These are phyloP conservation scores for Epinephelus malabaricus DNA, from an alignment of 2,797 vertebrate genomes.

Conservation along the genomic window DNA sequence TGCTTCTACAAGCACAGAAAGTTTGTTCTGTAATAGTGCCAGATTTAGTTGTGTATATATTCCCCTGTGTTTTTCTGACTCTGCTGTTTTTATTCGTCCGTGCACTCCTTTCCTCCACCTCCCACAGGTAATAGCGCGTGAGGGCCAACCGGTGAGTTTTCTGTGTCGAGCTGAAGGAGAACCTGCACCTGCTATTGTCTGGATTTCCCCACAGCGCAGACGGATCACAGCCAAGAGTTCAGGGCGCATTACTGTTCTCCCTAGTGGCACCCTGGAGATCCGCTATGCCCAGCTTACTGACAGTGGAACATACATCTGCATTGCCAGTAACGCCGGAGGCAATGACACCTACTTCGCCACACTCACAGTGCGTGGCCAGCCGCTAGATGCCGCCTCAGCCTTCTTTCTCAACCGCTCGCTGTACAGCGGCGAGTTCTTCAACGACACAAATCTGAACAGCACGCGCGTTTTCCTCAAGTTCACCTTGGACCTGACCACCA, in stretches of 20 bases:
- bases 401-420: constrained; percentile 89
- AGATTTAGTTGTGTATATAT: not conserved
- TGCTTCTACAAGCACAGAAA: constrained; percentile 7
- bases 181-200: constrained; percentile 91
- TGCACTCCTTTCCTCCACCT: constrained; percentile 21
- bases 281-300: constrained; percentile 92
- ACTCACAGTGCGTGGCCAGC: constrained; percentile 89
- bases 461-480: constrained; percentile 94
- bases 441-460: constrained; percentile 93
- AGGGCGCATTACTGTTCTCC: constrained; percentile 90
- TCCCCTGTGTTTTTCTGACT: constrained; percentile 12
- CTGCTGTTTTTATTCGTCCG: constrained; percentile 13
- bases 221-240: constrained; percentile 89
- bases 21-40: not conserved
- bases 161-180: constrained; percentile 95
- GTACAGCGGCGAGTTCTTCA: constrained; percentile 89
- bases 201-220: constrained; percentile 95
- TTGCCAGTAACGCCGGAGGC: constrained; percentile 97
- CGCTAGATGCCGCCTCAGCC: constrained; percentile 84
- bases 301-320: constrained; percentile 98
- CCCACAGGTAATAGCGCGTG: constrained; percentile 83
- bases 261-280: constrained; percentile 94
- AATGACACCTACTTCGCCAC: constrained; percentile 98
- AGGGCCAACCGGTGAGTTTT: constrained; percentile 93
- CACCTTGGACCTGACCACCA: constrained; percentile 97